Percentiles rank a stretch among this genome's conserved stretches.
Evolutionary conservation across 1,140 invertebrate species (phyloP).

Genomic region (Listronotus oregonensis): DNA sequence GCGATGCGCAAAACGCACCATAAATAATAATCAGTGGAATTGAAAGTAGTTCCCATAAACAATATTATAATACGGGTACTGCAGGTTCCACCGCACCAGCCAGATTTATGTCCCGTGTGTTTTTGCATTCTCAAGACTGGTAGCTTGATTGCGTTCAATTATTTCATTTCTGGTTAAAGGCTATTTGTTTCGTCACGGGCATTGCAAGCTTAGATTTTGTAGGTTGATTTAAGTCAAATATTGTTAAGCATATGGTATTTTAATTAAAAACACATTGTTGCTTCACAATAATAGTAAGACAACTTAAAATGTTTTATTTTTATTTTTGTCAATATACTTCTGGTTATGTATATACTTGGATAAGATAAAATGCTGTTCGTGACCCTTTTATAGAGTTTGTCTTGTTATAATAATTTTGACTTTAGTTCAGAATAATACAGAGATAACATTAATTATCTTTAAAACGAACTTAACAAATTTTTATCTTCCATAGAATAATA

Average conservation of each 20-base stretch:
- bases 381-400: too few relatives aligned
- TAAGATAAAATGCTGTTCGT: too few relatives aligned
- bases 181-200: conserved; percentile 10
- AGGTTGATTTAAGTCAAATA: neutral
- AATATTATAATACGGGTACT: conserved; percentile 35
- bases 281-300: too few relatives aligned
- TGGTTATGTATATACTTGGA: too few relatives aligned
- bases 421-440: too few relatives aligned
- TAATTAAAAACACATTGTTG: too few relatives aligned
- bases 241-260: neutral
- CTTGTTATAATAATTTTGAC: too few relatives aligned
- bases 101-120: conserved; percentile 31
- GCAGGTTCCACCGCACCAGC: conserved; percentile 23
- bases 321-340: too few relatives aligned
- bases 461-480: too few relatives aligned
- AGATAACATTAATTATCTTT: too few relatives aligned
- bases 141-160: conserved; percentile 30
- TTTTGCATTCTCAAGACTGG: conserved; percentile 33
- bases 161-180: conserved; percentile 20
- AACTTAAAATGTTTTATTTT: too few relatives aligned
- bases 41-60: conserved; percentile 37
- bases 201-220: neutral
- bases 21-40: conserved; percentile 39
- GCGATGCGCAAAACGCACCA: conserved; percentile 33
- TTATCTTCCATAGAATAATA: too few relatives aligned